phyloP scores from a whole-genome alignment of 2,113 vertebrate genomes.

The Merops nubicus region DNA sequence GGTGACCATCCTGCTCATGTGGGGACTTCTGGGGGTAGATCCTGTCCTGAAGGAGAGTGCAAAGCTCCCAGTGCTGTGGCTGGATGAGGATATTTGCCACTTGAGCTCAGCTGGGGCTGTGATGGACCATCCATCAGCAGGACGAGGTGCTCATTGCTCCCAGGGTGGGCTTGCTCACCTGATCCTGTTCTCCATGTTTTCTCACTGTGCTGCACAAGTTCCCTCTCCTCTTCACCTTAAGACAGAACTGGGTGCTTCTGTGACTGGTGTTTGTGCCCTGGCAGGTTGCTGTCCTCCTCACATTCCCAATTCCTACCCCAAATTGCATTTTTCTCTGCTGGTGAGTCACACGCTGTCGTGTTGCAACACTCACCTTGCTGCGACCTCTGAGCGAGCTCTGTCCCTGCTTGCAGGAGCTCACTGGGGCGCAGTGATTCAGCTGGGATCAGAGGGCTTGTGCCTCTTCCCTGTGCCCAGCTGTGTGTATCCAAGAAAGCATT shows the following conservation, averaged over 20 bases:
- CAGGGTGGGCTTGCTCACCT: rapidly evolving
- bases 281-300: neutral
- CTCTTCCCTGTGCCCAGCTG: constrained; percentile 36
- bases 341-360: neutral
- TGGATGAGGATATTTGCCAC: neutral
- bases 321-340: neutral
- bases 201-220: neutral
- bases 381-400: constrained; percentile 8
- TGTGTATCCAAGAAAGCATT: constrained; percentile 52
- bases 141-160: rapidly evolving
- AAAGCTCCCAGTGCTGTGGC: neutral
- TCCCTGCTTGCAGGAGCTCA: constrained; percentile 50
- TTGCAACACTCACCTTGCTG: constrained; percentile 30
- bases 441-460: neutral
- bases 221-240: neutral
- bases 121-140: rapidly evolving
- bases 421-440: constrained; percentile 53
- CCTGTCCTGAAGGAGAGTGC: neutral
- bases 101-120: neutral
- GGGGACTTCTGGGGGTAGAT: neutral
- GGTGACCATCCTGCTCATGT: rapidly evolving
- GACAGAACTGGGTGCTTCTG: neutral
- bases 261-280: neutral
- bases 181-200: rapidly evolving
- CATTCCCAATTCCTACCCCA: neutral